A percentile compares a stretch with the other conserved stretches of the same genome.
Conservation (phyloP, 2,113 vertebrate species). For the Casuarius casuarius region DNA sequence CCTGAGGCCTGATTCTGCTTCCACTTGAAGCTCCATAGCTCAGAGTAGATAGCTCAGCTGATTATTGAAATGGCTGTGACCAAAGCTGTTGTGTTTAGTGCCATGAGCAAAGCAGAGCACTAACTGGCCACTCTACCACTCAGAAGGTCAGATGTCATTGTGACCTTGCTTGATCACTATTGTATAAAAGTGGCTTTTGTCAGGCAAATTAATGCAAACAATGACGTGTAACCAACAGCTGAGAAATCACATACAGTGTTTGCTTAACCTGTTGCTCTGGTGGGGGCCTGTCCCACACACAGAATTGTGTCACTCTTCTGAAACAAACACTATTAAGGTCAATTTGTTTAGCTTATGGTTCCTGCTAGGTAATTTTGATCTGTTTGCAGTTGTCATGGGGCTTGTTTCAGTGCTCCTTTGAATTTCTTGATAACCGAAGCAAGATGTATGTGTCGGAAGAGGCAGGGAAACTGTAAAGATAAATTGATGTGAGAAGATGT, state of each 20-base stretch:
- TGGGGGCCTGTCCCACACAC: background rate
- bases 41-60: background rate
- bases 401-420: background rate
- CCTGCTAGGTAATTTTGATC: background rate
- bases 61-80: background rate
- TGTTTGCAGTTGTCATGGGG: background rate
- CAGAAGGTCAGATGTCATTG: background rate
- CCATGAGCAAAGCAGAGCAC: background rate
- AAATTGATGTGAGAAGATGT: background rate
- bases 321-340: background rate
- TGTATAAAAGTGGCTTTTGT: conserved; percentile 16
- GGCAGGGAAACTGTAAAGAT: background rate
- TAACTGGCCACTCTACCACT: background rate
- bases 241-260: conserved; percentile 8
- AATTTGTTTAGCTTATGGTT: background rate
- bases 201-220: background rate
- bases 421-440: background rate
- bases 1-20: background rate
- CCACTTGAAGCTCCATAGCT: background rate
- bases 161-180: conserved; percentile 22
- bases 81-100: background rate
- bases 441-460: background rate
- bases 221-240: background rate
- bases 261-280: conserved; percentile 19
- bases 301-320: background rate